These are phyloP conservation scores for Scaptomyza polygonia DNA, from an alignment of 2,888 invertebrate genomes.

Conservation along the genomic window DNA sequence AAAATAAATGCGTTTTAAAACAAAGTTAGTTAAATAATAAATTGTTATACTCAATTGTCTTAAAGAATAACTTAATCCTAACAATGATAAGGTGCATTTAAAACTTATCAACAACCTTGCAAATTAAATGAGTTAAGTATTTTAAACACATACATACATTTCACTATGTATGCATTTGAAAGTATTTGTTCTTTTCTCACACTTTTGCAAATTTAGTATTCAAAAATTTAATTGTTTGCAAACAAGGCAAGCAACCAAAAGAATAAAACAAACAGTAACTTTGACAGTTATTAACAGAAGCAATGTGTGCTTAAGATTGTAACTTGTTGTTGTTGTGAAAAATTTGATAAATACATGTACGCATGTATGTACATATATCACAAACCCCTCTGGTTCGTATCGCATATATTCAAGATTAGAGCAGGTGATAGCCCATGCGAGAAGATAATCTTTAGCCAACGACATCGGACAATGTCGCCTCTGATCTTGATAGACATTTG, in stretches of 20 bases:
- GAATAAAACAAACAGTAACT: constrained; percentile 47
- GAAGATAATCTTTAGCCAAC: constrained; percentile 52
- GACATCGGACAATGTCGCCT: constrained; percentile 1
- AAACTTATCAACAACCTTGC: constrained; percentile 13
- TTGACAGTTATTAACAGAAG: constrained; percentile 52
- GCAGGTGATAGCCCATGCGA: constrained; percentile 42
- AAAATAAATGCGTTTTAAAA: neutral
- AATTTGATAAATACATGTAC: constrained; percentile 1
- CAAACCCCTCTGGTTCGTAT: neutral
- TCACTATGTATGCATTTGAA: too few relatives aligned
- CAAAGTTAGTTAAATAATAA: neutral
- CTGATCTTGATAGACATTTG: constrained; percentile 37
- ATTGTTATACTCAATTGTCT: neutral
- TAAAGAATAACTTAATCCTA: constrained; percentile 5
- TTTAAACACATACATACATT: neutral
- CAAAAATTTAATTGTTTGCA: constrained; percentile 43
- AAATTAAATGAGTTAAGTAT: neutral
- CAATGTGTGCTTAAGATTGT: constrained; percentile 46
- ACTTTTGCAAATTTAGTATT: constrained; percentile 12
- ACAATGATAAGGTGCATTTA: constrained; percentile 30
- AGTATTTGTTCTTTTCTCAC: constrained; percentile 18
- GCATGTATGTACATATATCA: neutral
- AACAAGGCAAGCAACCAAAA: constrained; percentile 17
- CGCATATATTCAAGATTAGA: constrained; percentile 44
- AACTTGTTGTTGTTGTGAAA: constrained; percentile 17